Percentiles rank a stretch among this genome's conserved stretches.
These are phyloP conservation scores for Bedellia somnulentella DNA, from an alignment of 2,888 invertebrate species.

Conservation along the genomic window DNA sequence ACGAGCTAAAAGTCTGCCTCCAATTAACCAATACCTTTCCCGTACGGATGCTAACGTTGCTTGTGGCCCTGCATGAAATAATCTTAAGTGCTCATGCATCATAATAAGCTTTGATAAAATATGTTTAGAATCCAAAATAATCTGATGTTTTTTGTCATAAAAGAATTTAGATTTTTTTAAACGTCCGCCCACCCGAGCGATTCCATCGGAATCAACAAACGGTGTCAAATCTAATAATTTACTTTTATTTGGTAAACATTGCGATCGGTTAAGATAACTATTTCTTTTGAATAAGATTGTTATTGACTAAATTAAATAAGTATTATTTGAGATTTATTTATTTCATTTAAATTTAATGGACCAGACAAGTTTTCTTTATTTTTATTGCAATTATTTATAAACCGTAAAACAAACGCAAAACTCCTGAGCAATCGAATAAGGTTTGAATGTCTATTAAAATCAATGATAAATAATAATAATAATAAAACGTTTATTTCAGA, in stretches of 20 bases:
- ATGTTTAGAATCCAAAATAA: neutral
- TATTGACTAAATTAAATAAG: neutral
- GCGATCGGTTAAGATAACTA: neutral
- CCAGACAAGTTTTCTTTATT: neutral
- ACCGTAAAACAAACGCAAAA: conserved; percentile 7
- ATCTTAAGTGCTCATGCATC: neutral
- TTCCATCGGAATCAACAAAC: conserved; percentile 6
- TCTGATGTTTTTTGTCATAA: conserved; percentile 4
- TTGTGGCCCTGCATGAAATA: conserved; percentile 3
- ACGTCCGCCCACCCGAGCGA: conserved; percentile 6
- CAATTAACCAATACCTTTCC: conserved; percentile 2
- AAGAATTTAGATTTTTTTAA: conserved; percentile 1
- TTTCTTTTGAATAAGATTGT: neutral
- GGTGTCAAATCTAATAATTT: conserved; percentile 3
- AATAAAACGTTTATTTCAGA: too few species aligned
- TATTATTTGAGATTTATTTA: neutral
- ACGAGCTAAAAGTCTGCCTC: conserved; percentile 3
- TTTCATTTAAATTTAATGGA: neutral
- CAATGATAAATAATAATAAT: too few species aligned
- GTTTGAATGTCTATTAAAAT: too few species aligned
- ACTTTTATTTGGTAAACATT: neutral
- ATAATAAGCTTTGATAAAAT: conserved; percentile 1
- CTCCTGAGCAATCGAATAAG: too few species aligned
- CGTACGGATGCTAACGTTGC: conserved; percentile 1
- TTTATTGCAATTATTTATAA: conserved; percentile 2